Evolutionary conservation across 2,113 vertebrate genomes (phyloP).

Genomic region (Penelope pileata): DNA sequence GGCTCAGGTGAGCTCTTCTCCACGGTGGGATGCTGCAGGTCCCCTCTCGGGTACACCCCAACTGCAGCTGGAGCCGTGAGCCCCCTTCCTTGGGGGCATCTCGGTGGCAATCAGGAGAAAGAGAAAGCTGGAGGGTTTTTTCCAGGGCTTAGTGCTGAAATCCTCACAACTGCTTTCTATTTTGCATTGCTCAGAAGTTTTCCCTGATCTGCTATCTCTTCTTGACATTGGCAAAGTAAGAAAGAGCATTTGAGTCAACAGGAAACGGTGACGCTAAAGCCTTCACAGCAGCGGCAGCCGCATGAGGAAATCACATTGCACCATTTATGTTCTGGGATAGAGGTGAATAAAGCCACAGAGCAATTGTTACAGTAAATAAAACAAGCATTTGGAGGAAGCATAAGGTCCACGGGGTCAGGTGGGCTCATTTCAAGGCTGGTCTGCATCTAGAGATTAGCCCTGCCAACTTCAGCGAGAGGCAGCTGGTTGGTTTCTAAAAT

Average conservation of each 20-base stretch:
- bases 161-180: not conserved
- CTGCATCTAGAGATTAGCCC: not conserved
- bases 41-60: not conserved
- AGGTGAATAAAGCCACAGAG: slow-evolving; percentile 28
- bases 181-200: slow-evolving; percentile 28
- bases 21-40: not conserved
- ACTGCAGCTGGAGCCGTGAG: not conserved
- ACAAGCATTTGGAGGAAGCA: slow-evolving; percentile 49
- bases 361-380: slow-evolving; percentile 30
- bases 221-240: not conserved
- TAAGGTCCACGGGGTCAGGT: not conserved
- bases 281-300: slow-evolving; percentile 23
- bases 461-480: not conserved
- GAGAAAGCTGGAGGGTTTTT: not conserved
- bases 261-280: slow-evolving; percentile 71
- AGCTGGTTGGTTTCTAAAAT: too few species aligned
- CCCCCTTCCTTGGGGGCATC: not conserved
- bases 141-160: not conserved
- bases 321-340: slow-evolving; percentile 44
- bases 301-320: slow-evolving; percentile 68
- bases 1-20: not conserved
- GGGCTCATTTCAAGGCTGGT: not conserved
- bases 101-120: not conserved
- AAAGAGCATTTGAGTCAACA: slow-evolving; percentile 72
- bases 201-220: slow-evolving; percentile 8